Evolutionary conservation across 2,888 invertebrate genomes (phyloP).

Genomic region (Polyommatus icarus): DNA sequence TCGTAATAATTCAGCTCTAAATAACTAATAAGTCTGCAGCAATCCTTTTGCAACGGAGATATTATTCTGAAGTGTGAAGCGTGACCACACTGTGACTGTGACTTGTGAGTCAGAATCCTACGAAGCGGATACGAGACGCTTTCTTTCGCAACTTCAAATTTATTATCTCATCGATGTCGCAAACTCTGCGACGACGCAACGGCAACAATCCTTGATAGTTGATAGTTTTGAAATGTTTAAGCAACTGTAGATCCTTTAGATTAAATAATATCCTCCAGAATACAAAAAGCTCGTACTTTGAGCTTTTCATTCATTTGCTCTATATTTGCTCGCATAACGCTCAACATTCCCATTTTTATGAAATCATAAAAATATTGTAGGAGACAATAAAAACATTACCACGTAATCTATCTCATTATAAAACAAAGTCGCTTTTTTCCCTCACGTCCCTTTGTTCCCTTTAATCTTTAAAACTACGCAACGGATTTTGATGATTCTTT

Average conservation of each 20-base stretch:
- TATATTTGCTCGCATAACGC: neutral
- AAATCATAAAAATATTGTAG: neutral
- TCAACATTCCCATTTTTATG: neutral
- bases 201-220: neutral
- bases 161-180: conserved; percentile 20
- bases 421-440: too few species aligned
- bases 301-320: neutral
- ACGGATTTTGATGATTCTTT: too few species aligned
- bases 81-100: neutral
- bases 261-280: neutral
- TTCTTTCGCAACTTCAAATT: conserved; percentile 24
- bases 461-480: too few species aligned
- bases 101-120: neutral
- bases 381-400: neutral
- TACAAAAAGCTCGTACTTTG: neutral
- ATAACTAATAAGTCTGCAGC: neutral
- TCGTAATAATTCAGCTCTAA: neutral
- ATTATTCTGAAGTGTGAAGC: neutral
- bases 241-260: neutral
- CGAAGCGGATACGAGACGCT: neutral
- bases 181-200: neutral
- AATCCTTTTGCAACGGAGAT: neutral
- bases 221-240: neutral
- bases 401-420: too few species aligned
- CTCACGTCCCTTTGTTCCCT: too few species aligned